Conservation (phyloP, 2,797 vertebrate genomes). For the Gallirallus australis region DNA sequence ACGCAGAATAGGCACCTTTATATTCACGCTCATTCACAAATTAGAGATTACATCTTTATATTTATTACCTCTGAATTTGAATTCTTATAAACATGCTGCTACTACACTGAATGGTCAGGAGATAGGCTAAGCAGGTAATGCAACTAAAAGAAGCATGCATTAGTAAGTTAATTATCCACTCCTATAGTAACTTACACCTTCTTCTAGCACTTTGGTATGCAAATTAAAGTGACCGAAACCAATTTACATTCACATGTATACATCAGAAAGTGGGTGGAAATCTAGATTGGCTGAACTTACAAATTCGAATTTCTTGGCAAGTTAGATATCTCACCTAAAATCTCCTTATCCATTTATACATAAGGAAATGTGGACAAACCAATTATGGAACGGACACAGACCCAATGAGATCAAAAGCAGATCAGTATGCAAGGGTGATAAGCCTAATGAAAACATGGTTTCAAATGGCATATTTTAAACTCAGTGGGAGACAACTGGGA, state of each 20-base stretch:
- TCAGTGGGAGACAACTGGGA: neutral
- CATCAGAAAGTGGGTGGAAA: constrained; percentile 40
- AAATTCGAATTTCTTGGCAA: constrained; percentile 64
- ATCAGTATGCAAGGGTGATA: constrained; percentile 35
- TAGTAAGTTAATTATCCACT: constrained; percentile 24
- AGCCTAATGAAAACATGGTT: constrained; percentile 53
- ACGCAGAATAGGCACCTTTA: neutral
- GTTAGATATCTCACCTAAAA: constrained; percentile 48
- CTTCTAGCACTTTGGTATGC: constrained; percentile 52
- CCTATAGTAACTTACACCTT: constrained; percentile 60
- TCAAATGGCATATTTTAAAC: constrained; percentile 56
- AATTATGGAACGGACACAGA: constrained; percentile 52
- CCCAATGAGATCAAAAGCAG: constrained; percentile 15
- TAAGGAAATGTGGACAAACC: constrained; percentile 61
- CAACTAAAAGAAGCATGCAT: neutral
- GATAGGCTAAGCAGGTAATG: neutral
- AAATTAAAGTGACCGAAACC: constrained; percentile 52
- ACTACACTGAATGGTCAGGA: neutral
- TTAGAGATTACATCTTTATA: neutral
- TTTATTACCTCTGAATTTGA: neutral
- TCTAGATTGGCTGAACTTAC: constrained; percentile 52
- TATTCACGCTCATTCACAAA: neutral
- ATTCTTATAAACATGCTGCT: neutral
- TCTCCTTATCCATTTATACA: constrained; percentile 67
- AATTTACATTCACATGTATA: constrained; percentile 32